Evolutionary conservation across 2,888 invertebrate species (phyloP), one percentile per base, ranked within the genome.

Genomic region (Heliconius cydno): DNA sequence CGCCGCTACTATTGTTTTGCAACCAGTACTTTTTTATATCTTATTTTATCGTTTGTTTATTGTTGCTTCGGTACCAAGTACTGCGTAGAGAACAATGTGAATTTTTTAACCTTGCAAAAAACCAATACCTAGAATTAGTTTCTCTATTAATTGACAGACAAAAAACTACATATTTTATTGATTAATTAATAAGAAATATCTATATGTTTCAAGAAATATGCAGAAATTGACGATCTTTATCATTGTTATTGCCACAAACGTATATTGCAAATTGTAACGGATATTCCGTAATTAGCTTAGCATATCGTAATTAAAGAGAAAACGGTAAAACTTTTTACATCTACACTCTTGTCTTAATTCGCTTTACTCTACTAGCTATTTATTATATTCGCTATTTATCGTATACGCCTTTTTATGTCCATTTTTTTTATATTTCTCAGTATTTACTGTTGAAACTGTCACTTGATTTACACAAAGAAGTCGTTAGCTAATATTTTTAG

Each of bases 1-100:
- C 87, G 89, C 90, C 87, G 87, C 89, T 87, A 87, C 91, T 93
- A 94, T 94, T 94, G 94, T 94, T 89, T 92, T 90, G 88, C 88
- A 88, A 93, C 91, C 91, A 90, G 91, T 91, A 41, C 89, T 87
- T 89, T 88, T 85, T 86, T 86, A 84, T 83, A 65, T 80, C 81
- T 84, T 84, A 84, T 82, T 88, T 88, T 88, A 88, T 88, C 88
- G 88, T 89, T 89, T 87, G 89, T 89, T 90, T 90, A 90, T 90
- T 89, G 89, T 87, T 89, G 85, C 88, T 87, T 87, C 89, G 85
- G 87, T 87, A 87, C 90, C 87, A 83, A 85, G 86, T 85, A 81
- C 82, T 77, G 80, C 81, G 85, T 85, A 86, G 86, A 83, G 83
- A 81, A 82, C 76, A 83, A 82, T 82, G 79, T 79, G 70, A 70